phyloP scores from a whole-genome alignment of 2,113 vertebrate species.

The Siphamia tubifer region DNA sequence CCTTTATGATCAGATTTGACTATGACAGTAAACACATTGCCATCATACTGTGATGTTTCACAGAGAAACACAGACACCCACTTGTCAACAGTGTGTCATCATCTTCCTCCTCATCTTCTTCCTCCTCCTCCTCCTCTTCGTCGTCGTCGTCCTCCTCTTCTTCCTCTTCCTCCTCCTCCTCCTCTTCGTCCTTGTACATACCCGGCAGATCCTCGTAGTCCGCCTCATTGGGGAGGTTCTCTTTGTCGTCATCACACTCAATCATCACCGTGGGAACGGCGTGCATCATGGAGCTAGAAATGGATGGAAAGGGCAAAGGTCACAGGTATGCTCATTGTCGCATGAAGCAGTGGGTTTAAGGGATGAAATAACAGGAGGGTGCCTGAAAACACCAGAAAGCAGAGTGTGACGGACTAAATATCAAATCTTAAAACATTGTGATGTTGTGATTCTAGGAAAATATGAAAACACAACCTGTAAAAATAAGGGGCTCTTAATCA shows the following conservation, averaged over 20 bases:
- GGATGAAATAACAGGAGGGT: neutral
- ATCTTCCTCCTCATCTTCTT: constrained; percentile 84
- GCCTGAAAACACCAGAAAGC: too few relatives aligned
- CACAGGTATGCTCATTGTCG: neutral
- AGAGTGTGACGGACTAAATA: too few relatives aligned
- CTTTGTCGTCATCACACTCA: constrained; percentile 94
- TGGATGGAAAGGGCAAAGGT: constrained; percentile 24
- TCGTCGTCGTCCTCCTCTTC: constrained; percentile 79
- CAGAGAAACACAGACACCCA: constrained; percentile 48
- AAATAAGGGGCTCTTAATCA: too few relatives aligned
- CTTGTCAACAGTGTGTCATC: constrained; percentile 89
- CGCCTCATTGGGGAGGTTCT: constrained; percentile 90
- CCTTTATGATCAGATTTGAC: too few relatives aligned
- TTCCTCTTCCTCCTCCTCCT: constrained; percentile 87
- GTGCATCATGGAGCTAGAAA: constrained; percentile 89
- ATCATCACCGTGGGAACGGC: constrained; percentile 90
- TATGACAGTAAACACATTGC: too few relatives aligned
- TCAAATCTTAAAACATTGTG: too few relatives aligned
- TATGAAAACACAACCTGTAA: too few relatives aligned
- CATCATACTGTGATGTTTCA: too few relatives aligned
- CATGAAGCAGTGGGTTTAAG: too few relatives aligned
- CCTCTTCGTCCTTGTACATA: constrained; percentile 86
- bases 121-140: constrained; percentile 68
- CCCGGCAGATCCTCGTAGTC: constrained; percentile 87
- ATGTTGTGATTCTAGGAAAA: too few relatives aligned